A percentile compares a stretch with the other conserved stretches of the same genome.
These are phyloP conservation scores for Oxyruncus cristatus DNA, from an alignment of 2,113 vertebrate species.

Conservation along the genomic window DNA sequence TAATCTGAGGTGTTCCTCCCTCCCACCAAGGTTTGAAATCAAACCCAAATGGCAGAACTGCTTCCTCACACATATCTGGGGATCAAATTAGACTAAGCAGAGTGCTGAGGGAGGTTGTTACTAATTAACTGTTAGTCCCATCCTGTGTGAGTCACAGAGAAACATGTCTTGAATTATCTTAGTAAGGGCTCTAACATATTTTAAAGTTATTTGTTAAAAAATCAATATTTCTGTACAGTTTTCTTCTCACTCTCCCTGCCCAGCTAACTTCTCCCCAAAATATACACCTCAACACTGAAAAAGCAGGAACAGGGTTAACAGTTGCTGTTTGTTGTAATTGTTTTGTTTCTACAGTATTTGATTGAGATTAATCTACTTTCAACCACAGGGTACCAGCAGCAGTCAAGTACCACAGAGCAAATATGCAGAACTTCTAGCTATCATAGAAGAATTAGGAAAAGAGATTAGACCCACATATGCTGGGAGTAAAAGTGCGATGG, in stretches of 20 bases:
- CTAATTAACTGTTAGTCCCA: constrained; percentile 33
- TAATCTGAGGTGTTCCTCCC: constrained; percentile 55
- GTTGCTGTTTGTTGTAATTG: not conserved
- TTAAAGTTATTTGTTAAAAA: not conserved
- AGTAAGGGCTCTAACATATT: not conserved
- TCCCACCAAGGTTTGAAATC: constrained; percentile 50
- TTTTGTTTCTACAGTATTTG: not conserved
- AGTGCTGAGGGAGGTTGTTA: constrained; percentile 31
- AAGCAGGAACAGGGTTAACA: not conserved
- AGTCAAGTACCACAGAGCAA: constrained; percentile 98
- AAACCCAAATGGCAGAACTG: constrained; percentile 60
- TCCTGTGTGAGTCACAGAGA: not conserved
- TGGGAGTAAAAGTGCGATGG: constrained; percentile 98
- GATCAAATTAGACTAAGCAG: constrained; percentile 47
- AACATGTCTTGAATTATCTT: not conserved
- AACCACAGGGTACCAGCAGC: constrained; percentile 82
- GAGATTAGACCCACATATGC: constrained; percentile 97
- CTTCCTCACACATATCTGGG: constrained; percentile 30
- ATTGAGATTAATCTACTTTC: not conserved
- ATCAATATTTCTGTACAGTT: not conserved
- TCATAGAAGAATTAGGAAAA: constrained; percentile 97
- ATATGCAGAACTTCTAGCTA: constrained; percentile 95
- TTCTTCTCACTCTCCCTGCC: not conserved
- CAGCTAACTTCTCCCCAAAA: not conserved
- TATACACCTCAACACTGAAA: not conserved